Evolutionary conservation across 2,797 vertebrate genomes (phyloP), one percentile per base, ranked within the genome.

Genomic region (Steatocranus sp.): DNA sequence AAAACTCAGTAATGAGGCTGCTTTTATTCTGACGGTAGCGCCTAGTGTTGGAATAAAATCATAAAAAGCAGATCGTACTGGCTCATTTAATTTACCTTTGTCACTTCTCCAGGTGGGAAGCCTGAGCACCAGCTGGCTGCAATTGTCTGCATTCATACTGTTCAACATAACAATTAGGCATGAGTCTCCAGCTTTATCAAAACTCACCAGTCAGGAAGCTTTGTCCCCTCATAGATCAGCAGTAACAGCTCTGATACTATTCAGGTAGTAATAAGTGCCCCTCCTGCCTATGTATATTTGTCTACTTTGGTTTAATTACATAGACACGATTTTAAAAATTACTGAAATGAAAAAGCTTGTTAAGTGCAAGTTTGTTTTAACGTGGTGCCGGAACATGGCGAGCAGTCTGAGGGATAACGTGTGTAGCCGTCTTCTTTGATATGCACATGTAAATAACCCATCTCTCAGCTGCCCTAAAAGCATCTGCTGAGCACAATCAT

Each of bases 91-190:
- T 88, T 81, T 50, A 38, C 76, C 77, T 54, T 78, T 78, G 86
- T 88, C 66, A 84, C 84, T 77, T 86, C 46, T 83, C 76, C 80
- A 85, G 83, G 85, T 85, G 58, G 75, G 74, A 23, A 38, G 76
- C 63, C 54, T 30, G 6, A 80, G 43, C 75, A 76, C 73, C 76
- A 87, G 73, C 83, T 79, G 75, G 38, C 75, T 78, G 75, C 58
- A 73, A 76, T 80, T 75, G 75, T 73, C 83, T 83, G 43, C 68
- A 50, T 84, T 82, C 5, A 51, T 74, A 81, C 78, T 27, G 36
- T 50, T 87, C 63, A 73, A 66, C 46, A 74, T 70, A 73, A 83
- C 77, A 73, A 82, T 86, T 82, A 81, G 53, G 84, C 78, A 86
- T 15, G 7, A 83, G 15, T 70, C 48, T 79, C 18, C 5, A 10